Base-by-base conservation (phyloP, 2,888 invertebrate species). In the Sesia apiformis region DNA sequence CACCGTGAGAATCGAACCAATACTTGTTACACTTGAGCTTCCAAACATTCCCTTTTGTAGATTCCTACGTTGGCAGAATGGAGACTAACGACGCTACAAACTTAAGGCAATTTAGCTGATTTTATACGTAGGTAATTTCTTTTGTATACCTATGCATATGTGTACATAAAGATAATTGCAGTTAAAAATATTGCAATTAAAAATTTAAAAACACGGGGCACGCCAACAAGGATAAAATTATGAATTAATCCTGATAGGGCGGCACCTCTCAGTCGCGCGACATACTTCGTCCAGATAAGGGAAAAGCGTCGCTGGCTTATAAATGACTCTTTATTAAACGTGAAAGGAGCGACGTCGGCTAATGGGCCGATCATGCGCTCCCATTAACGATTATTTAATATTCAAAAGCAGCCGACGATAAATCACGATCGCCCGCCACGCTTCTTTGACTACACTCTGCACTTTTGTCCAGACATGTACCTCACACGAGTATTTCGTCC, bases 361-460 rank as follows among this genome's bases (percentile, higher is more conserved):
- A 89, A 89, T 89, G 89, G 89, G 83, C 82, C 84, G 87, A 88
- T 89, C 89, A 89, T 89, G 89, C 88, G 88, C 88, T 86, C 87
- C 87, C 88, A 89, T 89, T 89, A 88, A 86, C 86, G 82, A 89
- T 89, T 89, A 89, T 89, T 89, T 88, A 89, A 89, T 89, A 89
- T 89, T 89, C 89, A 89, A 89, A 89, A 88, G 87, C 81, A 74
- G 71, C 84, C 83, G 78, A 73, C 80, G 76, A 89, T 89, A 89
- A 89, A 89, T 89, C 89, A 86, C 84, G 84, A 78, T 76, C 78
- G 78, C 78, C 81, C 84, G 81, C 88, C 84, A 81, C 83, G 85
- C 77, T 82, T 78, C 84, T 84, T 82, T 71, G 76, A 78, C 82
- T 81, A 74, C 78, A 79, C 83, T 79, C 80, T 81, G 81, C 84